These are phyloP conservation scores for Oligia latruncula DNA, from an alignment of 2,888 invertebrate genomes.

Conservation along the genomic window DNA sequence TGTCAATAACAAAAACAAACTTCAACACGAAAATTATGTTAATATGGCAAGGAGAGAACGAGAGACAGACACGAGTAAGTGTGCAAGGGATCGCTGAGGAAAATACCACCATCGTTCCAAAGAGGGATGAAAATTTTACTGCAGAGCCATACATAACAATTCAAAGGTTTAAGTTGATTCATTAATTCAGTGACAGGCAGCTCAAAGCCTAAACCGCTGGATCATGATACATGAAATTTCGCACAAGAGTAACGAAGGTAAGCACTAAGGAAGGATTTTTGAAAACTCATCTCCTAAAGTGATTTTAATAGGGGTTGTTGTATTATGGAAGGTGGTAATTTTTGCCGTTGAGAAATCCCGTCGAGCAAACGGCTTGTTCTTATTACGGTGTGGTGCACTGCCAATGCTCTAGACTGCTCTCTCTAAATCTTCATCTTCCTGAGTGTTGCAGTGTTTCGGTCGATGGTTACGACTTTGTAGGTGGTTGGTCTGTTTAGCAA, in stretches of 20 bases:
- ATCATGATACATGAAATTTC: background rate
- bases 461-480: background rate
- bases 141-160: background rate
- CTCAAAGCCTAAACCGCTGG: background rate
- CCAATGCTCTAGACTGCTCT: background rate
- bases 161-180: background rate
- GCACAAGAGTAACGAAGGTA: background rate
- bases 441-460: background rate
- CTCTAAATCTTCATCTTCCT: background rate
- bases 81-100: background rate
- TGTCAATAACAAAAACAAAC: constrained; percentile 37
- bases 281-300: background rate
- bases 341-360: background rate
- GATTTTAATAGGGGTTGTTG: background rate
- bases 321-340: background rate
- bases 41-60: background rate
- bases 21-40: background rate
- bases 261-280: background rate
- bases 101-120: background rate
- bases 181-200: background rate
- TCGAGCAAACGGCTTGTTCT: background rate
- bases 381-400: background rate
- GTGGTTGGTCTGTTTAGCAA: background rate
- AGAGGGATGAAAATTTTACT: background rate
- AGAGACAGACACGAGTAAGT: background rate